Percentiles rank a stretch among this genome's conserved stretches.
Conservation (phyloP, 2,888 invertebrate species). For the Drosophila ustulata region DNA sequence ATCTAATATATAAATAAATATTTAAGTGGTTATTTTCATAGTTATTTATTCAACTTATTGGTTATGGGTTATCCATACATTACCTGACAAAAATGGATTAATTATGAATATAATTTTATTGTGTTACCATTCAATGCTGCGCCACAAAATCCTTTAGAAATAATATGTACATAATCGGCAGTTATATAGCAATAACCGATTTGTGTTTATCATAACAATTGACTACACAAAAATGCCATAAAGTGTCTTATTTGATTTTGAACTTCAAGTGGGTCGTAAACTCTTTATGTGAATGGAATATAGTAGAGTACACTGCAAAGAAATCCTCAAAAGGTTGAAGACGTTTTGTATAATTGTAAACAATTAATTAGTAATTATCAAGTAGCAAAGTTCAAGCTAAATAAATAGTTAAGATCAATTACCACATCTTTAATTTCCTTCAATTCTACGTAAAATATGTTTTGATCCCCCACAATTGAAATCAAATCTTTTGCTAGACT, state of each 20-base stretch:
- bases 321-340: slow-evolving; percentile 50
- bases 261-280: slow-evolving; percentile 33
- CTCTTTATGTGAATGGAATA: slow-evolving; percentile 18
- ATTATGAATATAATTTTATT: slow-evolving; percentile 30
- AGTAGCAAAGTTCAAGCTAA: slow-evolving; percentile 34
- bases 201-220: slow-evolving; percentile 53
- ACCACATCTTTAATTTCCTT: slow-evolving; percentile 20
- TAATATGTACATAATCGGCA: slow-evolving; percentile 40
- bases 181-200: slow-evolving; percentile 56
- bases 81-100: slow-evolving; percentile 26
- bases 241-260: slow-evolving; percentile 44
- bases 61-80: slow-evolving; percentile 44
- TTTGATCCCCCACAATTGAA: neutral
- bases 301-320: slow-evolving; percentile 34
- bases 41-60: slow-evolving; percentile 18
- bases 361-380: slow-evolving; percentile 21
- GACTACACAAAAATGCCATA: slow-evolving; percentile 76
- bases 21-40: slow-evolving; percentile 21
- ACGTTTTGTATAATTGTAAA: slow-evolving; percentile 22
- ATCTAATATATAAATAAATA: slow-evolving; percentile 16
- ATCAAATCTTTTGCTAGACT: slow-evolving; percentile 29
- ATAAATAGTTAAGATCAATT: slow-evolving; percentile 11
- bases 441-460: slow-evolving; percentile 15
- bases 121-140: slow-evolving; percentile 23
- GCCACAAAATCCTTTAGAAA: slow-evolving; percentile 29